Conservation (phyloP, 64 coral and sea anemone genomes). For the Trachythela sp. region DNA sequence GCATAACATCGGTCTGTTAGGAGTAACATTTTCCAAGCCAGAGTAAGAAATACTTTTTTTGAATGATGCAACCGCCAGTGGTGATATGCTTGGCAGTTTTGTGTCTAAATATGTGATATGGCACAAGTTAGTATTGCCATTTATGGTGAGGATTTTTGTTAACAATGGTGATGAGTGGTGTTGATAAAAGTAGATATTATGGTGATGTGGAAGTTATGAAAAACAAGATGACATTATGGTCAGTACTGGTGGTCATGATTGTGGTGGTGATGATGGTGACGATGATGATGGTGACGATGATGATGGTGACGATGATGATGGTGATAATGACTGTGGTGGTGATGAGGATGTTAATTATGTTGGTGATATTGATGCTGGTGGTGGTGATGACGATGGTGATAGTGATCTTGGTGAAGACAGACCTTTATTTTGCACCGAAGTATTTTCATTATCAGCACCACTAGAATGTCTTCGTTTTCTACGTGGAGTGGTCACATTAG, state of each 20-base stretch:
- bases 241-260: conserved; percentile 4
- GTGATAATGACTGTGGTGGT: too few species aligned
- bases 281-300: too few species aligned
- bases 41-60: neutral
- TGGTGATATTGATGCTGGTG: too few species aligned
- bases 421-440: conserved; percentile 18
- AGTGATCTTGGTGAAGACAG: too few species aligned
- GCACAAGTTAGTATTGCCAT: neutral
- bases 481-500: neutral
- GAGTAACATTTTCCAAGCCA: neutral
- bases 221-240: too few species aligned
- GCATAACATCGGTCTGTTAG: neutral
- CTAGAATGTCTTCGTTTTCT: neutral
- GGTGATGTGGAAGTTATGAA: too few species aligned
- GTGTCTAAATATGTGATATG: neutral
- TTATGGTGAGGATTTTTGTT: too few species aligned
- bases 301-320: too few species aligned
- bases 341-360: too few species aligned
- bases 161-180: too few species aligned
- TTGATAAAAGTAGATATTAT: neutral
- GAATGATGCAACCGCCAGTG: neutral
- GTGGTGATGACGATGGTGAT: too few species aligned
- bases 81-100: neutral
- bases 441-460: neutral
- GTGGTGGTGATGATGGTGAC: too few species aligned